Base-by-base conservation (phyloP, 2,888 invertebrate species). In the Pecten maximus region DNA sequence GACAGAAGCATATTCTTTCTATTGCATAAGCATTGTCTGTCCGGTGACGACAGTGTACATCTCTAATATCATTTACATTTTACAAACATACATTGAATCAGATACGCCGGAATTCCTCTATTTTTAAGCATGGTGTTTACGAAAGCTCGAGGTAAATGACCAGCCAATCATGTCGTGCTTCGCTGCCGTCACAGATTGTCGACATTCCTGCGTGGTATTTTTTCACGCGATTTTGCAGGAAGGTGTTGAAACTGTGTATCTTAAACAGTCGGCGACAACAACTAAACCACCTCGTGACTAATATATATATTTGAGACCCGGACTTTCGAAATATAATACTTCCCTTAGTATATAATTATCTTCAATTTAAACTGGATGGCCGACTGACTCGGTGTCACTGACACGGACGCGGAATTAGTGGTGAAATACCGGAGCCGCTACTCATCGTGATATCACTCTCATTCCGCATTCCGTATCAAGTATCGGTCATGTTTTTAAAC, bases 321-420 rank as follows among this genome's bases (percentile, higher is more conserved):
- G 74, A 74, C 35, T 8, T 74, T 35, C 28, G 74, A 74, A 74
- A 74, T 35, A 74, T 35, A 35, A 74, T 35, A 74, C 74, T 12
- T 35, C 28, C 15, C 15, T 23, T 35, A 74, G 74, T 74, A 35
- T 74, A 74, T 74, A 74, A 74, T 74, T 74, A 74, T 74, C 74
- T 28, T 35, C 74, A 74, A 74, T 74, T 74, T 74, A 74, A 74
- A 74, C 74, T 74, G 35, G 74, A 4, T 35, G 74, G 74, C 28
- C 74, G 74, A 74, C 12, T 74, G 74, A 74, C 74, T 74, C 74
- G 74, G 12, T 74, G 74, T 74, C 74, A 74, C 12, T 74, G 74
- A 35, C 74, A 74, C 35, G 74, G 60, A 74, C 0, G 19, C 74
- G 74, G 74, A 2, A 74, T 74, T 74, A 28, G 74, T 74, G 23